Evolutionary conservation across 2,888 invertebrate genomes (phyloP).

Genomic region (Andrena bicolor): DNA sequence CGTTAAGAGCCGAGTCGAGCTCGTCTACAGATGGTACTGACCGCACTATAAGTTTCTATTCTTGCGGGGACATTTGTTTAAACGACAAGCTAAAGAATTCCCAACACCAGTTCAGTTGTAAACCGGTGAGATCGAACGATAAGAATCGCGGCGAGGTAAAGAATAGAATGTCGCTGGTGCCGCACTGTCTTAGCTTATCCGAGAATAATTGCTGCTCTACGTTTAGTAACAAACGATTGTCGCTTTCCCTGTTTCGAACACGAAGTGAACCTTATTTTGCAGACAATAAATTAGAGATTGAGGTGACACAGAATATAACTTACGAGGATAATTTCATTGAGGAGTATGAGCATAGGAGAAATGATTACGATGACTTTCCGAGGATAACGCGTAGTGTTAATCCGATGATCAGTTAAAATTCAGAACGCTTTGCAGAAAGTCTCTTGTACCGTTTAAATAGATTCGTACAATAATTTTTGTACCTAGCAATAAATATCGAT

Average conservation of each 20-base stretch:
- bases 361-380: constrained; percentile 55
- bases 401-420: constrained; percentile 55
- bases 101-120: constrained; percentile 46
- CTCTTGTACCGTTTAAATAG: neutral
- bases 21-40: constrained; percentile 45
- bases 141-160: constrained; percentile 36
- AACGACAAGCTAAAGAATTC: constrained; percentile 55
- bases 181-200: constrained; percentile 69
- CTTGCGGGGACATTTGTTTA: constrained; percentile 59
- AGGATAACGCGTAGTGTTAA: constrained; percentile 51
- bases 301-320: constrained; percentile 80
- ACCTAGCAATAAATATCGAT: constrained; percentile 5
- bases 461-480: constrained; percentile 19
- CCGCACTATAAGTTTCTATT: constrained; percentile 57
- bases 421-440: neutral
- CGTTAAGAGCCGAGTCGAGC: constrained; percentile 47
- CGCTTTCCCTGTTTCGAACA: constrained; percentile 76
- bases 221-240: constrained; percentile 56
- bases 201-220: constrained; percentile 68
- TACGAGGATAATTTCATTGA: constrained; percentile 79
- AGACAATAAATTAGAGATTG: constrained; percentile 77
- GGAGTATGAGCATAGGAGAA: constrained; percentile 70
- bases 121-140: constrained; percentile 31
- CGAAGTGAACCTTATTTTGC: constrained; percentile 79
- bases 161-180: constrained; percentile 55